These are phyloP conservation scores for Phortica variegata DNA, from an alignment of 1,140 invertebrate genomes.

Conservation along the genomic window DNA sequence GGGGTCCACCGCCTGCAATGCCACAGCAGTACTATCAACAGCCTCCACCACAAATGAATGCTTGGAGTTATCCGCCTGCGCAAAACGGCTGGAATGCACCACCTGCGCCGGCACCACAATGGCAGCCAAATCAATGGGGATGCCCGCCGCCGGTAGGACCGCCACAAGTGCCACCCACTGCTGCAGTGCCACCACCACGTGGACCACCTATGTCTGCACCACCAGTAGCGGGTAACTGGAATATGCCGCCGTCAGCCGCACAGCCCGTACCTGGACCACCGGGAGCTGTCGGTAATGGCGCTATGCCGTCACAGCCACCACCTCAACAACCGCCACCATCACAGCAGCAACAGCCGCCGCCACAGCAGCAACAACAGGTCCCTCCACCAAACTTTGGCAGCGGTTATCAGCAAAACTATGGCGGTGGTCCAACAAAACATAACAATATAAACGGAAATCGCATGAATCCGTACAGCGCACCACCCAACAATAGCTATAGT, in stretches of 20 bases:
- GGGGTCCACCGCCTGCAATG: constrained; percentile 46
- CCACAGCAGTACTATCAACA: constrained; percentile 38
- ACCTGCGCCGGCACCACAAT: constrained; percentile 42
- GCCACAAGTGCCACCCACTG: constrained; percentile 37
- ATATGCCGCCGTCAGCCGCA: constrained; percentile 49
- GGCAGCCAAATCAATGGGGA: constrained; percentile 50
- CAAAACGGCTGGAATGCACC: constrained; percentile 40
- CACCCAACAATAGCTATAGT: constrained; percentile 35
- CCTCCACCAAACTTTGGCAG: constrained; percentile 65
- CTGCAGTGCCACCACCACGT: constrained; percentile 41
- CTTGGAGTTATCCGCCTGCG: constrained; percentile 38
- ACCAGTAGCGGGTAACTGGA: constrained; percentile 51
- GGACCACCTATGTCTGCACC: constrained; percentile 41
- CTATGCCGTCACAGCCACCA: constrained; percentile 30
- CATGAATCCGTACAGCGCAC: constrained; percentile 57
- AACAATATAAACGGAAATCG: constrained; percentile 62
- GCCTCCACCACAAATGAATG: constrained; percentile 36
- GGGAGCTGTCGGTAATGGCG: constrained; percentile 24
- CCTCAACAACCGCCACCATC: constrained; percentile 29
- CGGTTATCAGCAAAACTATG: constrained; percentile 74
- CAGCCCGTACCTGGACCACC: constrained; percentile 39
- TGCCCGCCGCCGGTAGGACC: constrained; percentile 46
- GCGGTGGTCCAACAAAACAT: constrained; percentile 67
- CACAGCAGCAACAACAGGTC: constrained; percentile 26
- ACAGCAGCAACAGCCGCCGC: too few relatives aligned